Evolutionary conservation across 2,797 vertebrate species (phyloP), one percentile per base, ranked within the genome.

Genomic region (Gadopsis bispinosus): DNA sequence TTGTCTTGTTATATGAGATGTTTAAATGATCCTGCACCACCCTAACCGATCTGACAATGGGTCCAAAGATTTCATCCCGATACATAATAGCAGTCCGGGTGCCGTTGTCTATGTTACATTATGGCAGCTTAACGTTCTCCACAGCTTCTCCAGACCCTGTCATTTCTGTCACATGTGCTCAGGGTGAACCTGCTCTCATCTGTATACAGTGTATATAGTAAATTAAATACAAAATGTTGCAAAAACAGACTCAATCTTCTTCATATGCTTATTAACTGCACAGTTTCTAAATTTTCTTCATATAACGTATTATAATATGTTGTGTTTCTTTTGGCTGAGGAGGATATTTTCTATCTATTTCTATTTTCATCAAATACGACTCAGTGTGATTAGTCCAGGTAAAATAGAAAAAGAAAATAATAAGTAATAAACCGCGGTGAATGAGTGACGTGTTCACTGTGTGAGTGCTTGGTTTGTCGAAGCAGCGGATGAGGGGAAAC

Each of bases 251-350:
- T 12, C 3, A n/a, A 16, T 41, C 13, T 29, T 58, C 7, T 45
- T 41, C 10, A 31, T 39, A 11, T 54, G 29, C 56, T 71, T 55
- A 16, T 35, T 16, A 73, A 54, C 48, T 60, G 45, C 7, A 35
- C 14, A 50, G 22, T 29, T 31, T 3, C 4, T 14, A 22, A 5
- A 39, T 71, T 56, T 41, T n/a, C 61, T 22, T 8, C 4, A 50
- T n/a, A 56, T 33, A 0, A 22, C 63, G n/a, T 43, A 19, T 55
- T 14, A 4, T 19, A 6, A 50, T 41, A 59, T 11, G 5, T 16
- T 60, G 2, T 29, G 20, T 65, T 80, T 64, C 4, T 50, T 60
- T 62, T 60, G 55, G 29, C 41, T 26, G 39, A 58, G n/a, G 20
- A 50, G 5, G 13, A n/a, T 6, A 55, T 56, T 45, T 50, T 41